Percentiles rank a stretch among this genome's conserved stretches.
Evolutionary conservation across 2,888 invertebrate species (phyloP).

Genomic region (Caenorhabditis sp.): DNA sequence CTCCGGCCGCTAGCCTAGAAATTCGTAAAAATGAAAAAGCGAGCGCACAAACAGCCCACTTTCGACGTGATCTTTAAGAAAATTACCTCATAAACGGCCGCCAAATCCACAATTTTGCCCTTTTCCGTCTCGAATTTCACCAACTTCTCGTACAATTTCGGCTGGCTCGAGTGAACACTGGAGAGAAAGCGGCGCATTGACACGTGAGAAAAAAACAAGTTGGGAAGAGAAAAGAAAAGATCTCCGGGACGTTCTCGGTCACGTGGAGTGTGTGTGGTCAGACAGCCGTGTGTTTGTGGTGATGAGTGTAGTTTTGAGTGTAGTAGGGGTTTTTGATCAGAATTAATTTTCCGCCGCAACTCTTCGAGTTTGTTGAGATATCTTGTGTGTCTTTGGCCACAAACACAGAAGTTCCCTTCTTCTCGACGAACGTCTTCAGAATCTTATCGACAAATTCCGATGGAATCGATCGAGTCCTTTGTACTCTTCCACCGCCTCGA

Average conservation of each 20-base stretch:
- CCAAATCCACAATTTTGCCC: slow-evolving; percentile 24
- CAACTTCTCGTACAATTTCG: slow-evolving; percentile 23
- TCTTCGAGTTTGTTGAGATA: slow-evolving; percentile 63
- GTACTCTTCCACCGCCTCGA: slow-evolving; percentile 50
- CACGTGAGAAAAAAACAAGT: not conserved
- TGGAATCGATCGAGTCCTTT: slow-evolving; percentile 30
- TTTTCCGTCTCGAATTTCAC: slow-evolving; percentile 25
- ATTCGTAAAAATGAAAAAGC: too few species aligned
- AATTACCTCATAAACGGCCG: slow-evolving; percentile 41
- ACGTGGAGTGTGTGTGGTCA: not conserved
- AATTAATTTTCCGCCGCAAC: too few species aligned
- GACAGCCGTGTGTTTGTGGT: slow-evolving; percentile 26
- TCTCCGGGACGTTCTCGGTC: too few species aligned
- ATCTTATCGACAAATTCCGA: slow-evolving; percentile 12
- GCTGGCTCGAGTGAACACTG: too few species aligned
- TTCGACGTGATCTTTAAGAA: too few species aligned
- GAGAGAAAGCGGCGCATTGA: too few species aligned
- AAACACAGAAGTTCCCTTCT: slow-evolving; percentile 53
- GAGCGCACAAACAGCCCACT: too few species aligned
- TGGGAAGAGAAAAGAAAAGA: not conserved
- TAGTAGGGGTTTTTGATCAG: too few species aligned
- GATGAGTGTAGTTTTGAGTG: slow-evolving; percentile 22
- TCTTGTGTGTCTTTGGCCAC: slow-evolving; percentile 55
- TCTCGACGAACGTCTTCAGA: slow-evolving; percentile 27
- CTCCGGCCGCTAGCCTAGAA: too few species aligned